A percentile compares a stretch with the other conserved stretches of the same genome.
phyloP scores from a whole-genome alignment of 2,797 vertebrate genomes.

The Buceros bicornis region DNA sequence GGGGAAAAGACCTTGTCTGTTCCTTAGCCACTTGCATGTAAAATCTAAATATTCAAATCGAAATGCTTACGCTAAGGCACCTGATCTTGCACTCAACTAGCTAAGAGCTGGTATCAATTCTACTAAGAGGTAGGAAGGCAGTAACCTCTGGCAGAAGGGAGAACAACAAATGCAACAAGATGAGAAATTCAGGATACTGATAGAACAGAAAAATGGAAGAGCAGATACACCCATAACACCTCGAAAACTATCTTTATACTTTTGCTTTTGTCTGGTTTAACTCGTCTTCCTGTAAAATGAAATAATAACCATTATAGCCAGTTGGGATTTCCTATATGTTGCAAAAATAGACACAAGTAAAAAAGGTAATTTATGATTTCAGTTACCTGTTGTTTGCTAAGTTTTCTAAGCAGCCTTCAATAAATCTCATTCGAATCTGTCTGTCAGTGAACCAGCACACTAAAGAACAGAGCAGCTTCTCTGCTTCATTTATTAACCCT shows the following conservation, averaged over 20 bases:
- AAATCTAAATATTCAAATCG: background rate
- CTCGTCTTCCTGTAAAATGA: background rate
- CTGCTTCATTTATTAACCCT: conserved; percentile 97
- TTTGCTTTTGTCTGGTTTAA: background rate
- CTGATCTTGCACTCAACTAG: background rate
- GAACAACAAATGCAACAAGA: background rate
- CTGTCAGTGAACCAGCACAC: conserved; percentile 99
- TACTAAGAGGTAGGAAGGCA: background rate
- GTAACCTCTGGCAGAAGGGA: background rate
- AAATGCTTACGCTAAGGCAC: background rate
- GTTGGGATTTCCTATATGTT: background rate
- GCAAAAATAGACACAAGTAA: background rate
- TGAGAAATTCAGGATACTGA: background rate
- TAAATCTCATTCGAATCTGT: conserved; percentile 99
- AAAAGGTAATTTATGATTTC: background rate
- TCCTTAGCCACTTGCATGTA: background rate
- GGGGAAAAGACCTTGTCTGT: background rate
- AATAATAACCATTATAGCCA: background rate
- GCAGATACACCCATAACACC: background rate
- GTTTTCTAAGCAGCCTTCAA: conserved; percentile 99
- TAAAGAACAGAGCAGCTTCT: conserved; percentile 97
- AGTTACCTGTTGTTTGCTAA: conserved; percentile 95
- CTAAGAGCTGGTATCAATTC: background rate
- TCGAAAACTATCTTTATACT: background rate
- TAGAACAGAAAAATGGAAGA: background rate